These are phyloP conservation scores for Trachelus tabidus DNA, from an alignment of 2,888 invertebrate genomes.

Conservation along the genomic window DNA sequence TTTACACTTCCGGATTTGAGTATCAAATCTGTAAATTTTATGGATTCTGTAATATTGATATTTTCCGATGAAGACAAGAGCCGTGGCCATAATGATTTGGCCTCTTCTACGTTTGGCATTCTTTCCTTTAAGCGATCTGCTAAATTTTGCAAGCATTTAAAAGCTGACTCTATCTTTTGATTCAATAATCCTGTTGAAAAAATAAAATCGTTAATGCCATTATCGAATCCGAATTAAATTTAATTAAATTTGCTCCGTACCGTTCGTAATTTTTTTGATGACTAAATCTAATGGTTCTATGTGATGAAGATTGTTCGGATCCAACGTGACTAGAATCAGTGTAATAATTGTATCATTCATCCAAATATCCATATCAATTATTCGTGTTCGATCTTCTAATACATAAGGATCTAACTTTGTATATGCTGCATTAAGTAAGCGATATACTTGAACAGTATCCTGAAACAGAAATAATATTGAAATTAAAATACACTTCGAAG, in stretches of 20 bases:
- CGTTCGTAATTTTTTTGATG: conserved; percentile 3
- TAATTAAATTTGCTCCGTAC: background rate
- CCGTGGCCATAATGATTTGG: conserved; percentile 34
- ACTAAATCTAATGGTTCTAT: conserved; percentile 39
- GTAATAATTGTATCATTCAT: conserved; percentile 27
- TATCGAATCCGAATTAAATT: background rate
- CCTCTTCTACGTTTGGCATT: conserved; percentile 35
- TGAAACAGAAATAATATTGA: conserved; percentile 24
- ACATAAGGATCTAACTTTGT: conserved; percentile 22
- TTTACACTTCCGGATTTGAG: conserved; percentile 30
- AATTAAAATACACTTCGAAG: background rate
- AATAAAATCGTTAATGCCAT: background rate
- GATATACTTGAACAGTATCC: conserved; percentile 40
- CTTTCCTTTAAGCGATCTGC: conserved; percentile 34
- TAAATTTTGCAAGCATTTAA: conserved; percentile 38
- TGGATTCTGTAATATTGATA: conserved; percentile 20
- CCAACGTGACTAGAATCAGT: conserved; percentile 35
- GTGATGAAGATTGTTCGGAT: conserved; percentile 21
- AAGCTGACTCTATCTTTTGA: background rate
- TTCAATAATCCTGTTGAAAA: background rate
- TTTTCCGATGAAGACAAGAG: conserved; percentile 33
- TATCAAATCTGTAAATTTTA: conserved; percentile 32
- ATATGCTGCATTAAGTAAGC: conserved; percentile 29
- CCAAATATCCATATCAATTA: conserved; percentile 40
- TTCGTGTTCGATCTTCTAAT: conserved; percentile 23